phyloP scores from a whole-genome alignment of 2,797 vertebrate genomes.

The Ispidina picta region DNA sequence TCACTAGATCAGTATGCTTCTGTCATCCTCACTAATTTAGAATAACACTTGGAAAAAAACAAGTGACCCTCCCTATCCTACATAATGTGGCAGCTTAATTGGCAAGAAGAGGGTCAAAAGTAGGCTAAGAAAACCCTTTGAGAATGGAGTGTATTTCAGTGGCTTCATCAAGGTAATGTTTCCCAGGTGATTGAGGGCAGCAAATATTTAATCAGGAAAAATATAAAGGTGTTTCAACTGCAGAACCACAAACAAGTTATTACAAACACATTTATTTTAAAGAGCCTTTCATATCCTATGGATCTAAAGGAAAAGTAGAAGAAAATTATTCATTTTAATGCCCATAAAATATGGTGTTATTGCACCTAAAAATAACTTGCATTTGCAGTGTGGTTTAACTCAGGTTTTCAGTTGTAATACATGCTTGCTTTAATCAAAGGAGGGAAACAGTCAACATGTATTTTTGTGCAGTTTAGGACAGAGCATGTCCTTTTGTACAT shows the following conservation, averaged over 20 bases:
- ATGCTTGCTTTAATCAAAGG: slow-evolving; percentile 74
- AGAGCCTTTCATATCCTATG: slow-evolving; percentile 78
- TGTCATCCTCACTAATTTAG: slow-evolving; percentile 88
- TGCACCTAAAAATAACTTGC: slow-evolving; percentile 81
- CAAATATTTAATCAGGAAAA: slow-evolving; percentile 89
- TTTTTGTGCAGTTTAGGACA: background rate
- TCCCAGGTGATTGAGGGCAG: slow-evolving; percentile 91
- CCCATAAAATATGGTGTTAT: slow-evolving; percentile 80
- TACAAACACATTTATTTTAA: slow-evolving; percentile 72
- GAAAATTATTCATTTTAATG: slow-evolving; percentile 87
- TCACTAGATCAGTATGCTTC: slow-evolving; percentile 85
- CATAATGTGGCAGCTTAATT: slow-evolving; percentile 98
- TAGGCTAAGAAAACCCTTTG: slow-evolving; percentile 87
- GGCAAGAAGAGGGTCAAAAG: slow-evolving; percentile 90
- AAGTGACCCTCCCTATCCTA: slow-evolving; percentile 93
- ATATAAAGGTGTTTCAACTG: slow-evolving; percentile 83
- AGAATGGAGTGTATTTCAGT: slow-evolving; percentile 93
- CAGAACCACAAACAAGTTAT: slow-evolving; percentile 81
- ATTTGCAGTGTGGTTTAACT: slow-evolving; percentile 84
- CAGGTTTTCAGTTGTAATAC: slow-evolving; percentile 86
- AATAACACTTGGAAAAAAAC: slow-evolving; percentile 84
- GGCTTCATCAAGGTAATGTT: slow-evolving; percentile 92
- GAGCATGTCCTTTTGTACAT: background rate
- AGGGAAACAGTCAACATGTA: background rate
- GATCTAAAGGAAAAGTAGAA: slow-evolving; percentile 82